Conservation (phyloP, 2,888 invertebrate species). For the Metacarcinus magister region DNA sequence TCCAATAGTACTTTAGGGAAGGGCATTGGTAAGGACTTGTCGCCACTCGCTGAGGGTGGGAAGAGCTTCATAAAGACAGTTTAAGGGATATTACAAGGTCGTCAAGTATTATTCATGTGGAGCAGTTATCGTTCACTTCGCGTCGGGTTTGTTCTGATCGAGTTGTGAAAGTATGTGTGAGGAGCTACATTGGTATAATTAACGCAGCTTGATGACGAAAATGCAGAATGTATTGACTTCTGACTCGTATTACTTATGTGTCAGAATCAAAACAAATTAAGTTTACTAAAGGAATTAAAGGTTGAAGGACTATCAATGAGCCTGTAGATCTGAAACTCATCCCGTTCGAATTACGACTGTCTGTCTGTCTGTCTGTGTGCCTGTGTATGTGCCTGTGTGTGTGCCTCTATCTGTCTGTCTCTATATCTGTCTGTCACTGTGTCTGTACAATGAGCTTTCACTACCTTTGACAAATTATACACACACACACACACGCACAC, state of each 20-base stretch:
- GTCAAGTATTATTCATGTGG: neutral
- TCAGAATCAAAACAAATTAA: neutral
- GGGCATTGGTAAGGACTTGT: neutral
- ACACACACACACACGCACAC: too few relatives aligned
- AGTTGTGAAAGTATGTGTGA: neutral
- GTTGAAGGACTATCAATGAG: neutral
- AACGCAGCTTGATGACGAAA: too few relatives aligned
- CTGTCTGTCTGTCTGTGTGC: neutral
- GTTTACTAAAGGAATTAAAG: neutral
- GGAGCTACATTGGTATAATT: too few relatives aligned
- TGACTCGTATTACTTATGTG: neutral
- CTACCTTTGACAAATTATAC: too few relatives aligned
- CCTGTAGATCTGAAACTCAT: neutral
- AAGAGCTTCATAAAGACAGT: neutral
- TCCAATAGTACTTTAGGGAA: neutral
- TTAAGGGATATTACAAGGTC: neutral
- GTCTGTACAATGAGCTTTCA: too few relatives aligned
- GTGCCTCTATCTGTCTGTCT: neutral
- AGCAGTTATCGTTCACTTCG: neutral
- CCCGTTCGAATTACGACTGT: neutral
- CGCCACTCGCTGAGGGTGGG: neutral
- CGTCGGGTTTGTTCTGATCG: neutral
- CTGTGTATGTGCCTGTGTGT: neutral
- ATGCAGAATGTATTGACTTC: neutral
- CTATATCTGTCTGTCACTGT: neutral